Percentiles rank a stretch among this genome's conserved stretches.
phyloP scores from a whole-genome alignment of 2,888 invertebrate species.

The Villa cingulata region DNA sequence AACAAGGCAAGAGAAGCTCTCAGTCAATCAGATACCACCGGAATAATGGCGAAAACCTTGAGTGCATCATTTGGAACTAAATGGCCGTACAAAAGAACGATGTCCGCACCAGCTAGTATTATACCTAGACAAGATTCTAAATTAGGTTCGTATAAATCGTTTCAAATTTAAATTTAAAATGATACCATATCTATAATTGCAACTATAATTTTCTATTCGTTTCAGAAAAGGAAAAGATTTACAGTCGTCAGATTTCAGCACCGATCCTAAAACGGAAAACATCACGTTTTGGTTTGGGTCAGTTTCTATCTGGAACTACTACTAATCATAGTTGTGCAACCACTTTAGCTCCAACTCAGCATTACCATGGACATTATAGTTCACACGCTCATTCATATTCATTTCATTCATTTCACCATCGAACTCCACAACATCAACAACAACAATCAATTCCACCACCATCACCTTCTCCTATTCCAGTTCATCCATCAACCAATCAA shows the following conservation, averaged over 20 bases:
- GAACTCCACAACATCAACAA: constrained; percentile 9
- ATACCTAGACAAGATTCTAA: constrained; percentile 60
- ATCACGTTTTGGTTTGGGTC: constrained; percentile 80
- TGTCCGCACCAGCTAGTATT: constrained; percentile 83
- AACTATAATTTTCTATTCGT: constrained; percentile 16
- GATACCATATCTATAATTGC: no score
- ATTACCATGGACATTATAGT: constrained; percentile 5
- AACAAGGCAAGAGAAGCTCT: constrained; percentile 80
- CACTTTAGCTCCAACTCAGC: constrained; percentile 21
- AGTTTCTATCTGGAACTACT: constrained; percentile 50
- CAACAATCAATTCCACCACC: not conserved
- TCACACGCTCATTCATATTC: constrained; percentile 6
- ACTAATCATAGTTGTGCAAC: constrained; percentile 28
- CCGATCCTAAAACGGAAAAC: constrained; percentile 89
- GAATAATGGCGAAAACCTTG: constrained; percentile 52
- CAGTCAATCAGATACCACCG: constrained; percentile 55
- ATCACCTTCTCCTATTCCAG: constrained; percentile 6
- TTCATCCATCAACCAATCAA: constrained; percentile 7
- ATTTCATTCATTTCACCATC: constrained; percentile 13
- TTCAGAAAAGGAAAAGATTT: constrained; percentile 69
- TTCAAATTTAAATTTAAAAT: not conserved
- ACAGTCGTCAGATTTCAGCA: constrained; percentile 85
- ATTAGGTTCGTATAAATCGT: constrained; percentile 37
- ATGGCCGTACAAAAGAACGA: constrained; percentile 89
- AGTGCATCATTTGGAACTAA: constrained; percentile 82